Base-by-base conservation (phyloP, 2,888 invertebrate species). In the Epinotia ramella region DNA sequence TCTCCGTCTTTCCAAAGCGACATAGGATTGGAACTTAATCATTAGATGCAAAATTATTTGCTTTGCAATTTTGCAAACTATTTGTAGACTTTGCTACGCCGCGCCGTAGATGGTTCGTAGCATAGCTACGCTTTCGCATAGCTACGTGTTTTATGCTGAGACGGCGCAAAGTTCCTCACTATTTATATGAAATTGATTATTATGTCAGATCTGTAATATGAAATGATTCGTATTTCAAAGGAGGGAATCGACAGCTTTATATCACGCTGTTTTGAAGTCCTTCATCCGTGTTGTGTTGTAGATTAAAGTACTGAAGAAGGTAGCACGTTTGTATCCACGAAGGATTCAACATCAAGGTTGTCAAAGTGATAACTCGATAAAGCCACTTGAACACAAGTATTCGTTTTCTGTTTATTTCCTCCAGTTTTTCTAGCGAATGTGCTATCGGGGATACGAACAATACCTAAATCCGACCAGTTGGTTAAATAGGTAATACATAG, bases 61-160 rank as follows among this genome's bases (percentile, higher is more conserved):
- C 13, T 49, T 49, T 4, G 16, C 24, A 28, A 28, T 28, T 28
- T 28, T 28, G 24, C 24, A 28, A 28, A 28, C 24, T 28, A 46
- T 60, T 60, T 65, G 69, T 74, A 69, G 73, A 73, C 20, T 64
- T 5, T 57, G 74, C 75, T 71, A 71, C 75, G 67, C 20, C 73
- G 73, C 75, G 67, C 20, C 73, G 73, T 67, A 73, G 67, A 60
- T 40, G n/a, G 7, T 40, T 6, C 70, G 75, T 75, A 75, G 75
- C 70, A 60, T 67, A 59, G 70, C 60, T 75, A 75, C 75, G 75
- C 75, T 53, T 60, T 46, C 65, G 75, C 70, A 33, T 71, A 57
- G 74, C 74, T 74, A 49, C 63, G 40, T 56, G 6, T 49, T 57
- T 18, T 57, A 28, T 70, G 64, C 33, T 57, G 33, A 49, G 46